Evolutionary conservation across 2,113 vertebrate species (phyloP), one percentile per base, ranked within the genome.

Genomic region (Mus pahari): DNA sequence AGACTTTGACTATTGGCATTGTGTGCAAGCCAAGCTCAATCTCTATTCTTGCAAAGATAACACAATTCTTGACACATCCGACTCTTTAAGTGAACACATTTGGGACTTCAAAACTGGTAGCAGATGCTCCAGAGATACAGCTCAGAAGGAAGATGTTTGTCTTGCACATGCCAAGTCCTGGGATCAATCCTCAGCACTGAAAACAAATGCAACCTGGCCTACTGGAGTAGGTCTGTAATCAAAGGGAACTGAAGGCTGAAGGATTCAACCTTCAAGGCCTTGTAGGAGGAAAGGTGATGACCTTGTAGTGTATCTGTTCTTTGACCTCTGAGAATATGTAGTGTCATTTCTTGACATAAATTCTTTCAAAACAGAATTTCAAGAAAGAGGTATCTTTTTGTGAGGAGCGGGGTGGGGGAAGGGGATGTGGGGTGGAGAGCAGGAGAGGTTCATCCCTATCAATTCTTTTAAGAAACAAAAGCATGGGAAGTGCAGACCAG

Each of bases 401-500:
- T 31, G 26, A 8, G 62, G 24, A 64, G 10, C 10, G 60, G 60
- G 48, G 48, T 4, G 48, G 48, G 48, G 6, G n/a, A n/a, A n/a
- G n/a, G 64, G 64, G 60, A 7, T 1, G 60, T 7, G 6, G 64
- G 11, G 28, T 11, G 53, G 53, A 53, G 53, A 31, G 10, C 36
- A 36, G 31, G 14, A 68, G 31, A 68, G 31, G 7, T 86, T 90
- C 31, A 17, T 66, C 90, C n/a, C 89, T 84, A n/a, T 92, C 88
- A 55, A 1, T 81, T 62, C 48, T n/a, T 68, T 39, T 64, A 39
- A 90, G 77, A 92, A 90, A 86, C 93, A 89, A 68, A 71, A 78
- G 74, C 5, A 11, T 8, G 28, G 12, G 31, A 92, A 45, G 36
- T 42, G 16, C 22, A 24, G 79, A 5, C 81, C 91, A 90, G 16